A percentile compares a stretch with the other conserved stretches of the same genome.
phyloP scores from a whole-genome alignment of 2,888 invertebrate species.

The Pachliopta kotzebuea region DNA sequence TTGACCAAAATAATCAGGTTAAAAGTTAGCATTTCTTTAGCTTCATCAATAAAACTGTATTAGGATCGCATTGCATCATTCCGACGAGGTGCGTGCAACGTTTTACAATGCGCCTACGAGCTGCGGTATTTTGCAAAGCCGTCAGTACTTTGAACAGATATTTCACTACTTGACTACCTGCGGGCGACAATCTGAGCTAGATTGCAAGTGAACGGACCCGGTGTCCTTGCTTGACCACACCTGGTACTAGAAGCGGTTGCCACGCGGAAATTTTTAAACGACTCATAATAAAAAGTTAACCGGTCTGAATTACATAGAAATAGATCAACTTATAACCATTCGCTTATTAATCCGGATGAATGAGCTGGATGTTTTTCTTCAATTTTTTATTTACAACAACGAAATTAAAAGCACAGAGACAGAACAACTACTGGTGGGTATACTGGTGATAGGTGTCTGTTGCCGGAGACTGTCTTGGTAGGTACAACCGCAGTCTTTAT shows the following conservation, averaged over 20 bases:
- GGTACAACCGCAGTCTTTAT: no score
- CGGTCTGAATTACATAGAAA: constrained; percentile 30
- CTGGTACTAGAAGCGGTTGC: constrained; percentile 37
- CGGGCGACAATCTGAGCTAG: constrained; percentile 34
- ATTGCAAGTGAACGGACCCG: constrained; percentile 40
- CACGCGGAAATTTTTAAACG: constrained; percentile 38
- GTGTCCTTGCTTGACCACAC: constrained; percentile 39
- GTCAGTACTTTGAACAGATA: neutral
- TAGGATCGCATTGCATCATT: constrained; percentile 10
- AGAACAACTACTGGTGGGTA: no score
- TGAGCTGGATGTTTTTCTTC: neutral
- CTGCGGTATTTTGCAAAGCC: constrained; percentile 13
- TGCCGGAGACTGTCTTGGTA: no score
- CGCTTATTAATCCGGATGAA: neutral
- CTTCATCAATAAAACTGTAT: constrained; percentile 3
- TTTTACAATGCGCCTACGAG: constrained; percentile 2
- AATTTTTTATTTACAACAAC: no score
- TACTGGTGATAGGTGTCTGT: no score
- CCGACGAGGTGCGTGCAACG: neutral
- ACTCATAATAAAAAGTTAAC: constrained; percentile 32
- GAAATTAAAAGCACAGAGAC: no score
- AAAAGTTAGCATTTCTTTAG: neutral
- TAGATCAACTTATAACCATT: constrained; percentile 19
- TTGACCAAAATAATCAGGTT: neutral
- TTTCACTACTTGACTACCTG: constrained; percentile 33